Conservation (phyloP, 2,797 vertebrate species). For the Enoplosus armatus region DNA sequence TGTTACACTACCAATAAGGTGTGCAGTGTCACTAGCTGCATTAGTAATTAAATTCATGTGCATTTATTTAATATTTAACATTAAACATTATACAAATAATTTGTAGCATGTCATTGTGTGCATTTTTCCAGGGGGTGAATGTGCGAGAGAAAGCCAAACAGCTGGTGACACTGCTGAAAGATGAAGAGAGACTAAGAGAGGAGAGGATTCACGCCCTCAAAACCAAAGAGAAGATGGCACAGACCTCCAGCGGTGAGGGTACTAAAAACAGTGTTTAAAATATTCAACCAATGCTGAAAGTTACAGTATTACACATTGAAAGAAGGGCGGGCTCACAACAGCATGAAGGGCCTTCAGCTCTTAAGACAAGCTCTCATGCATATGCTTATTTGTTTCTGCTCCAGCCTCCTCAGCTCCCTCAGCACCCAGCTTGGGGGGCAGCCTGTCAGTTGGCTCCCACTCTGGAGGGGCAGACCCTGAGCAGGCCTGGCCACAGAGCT, state of each 20-base stretch:
- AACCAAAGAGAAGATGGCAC: conserved; percentile 97
- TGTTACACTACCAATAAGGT: not conserved
- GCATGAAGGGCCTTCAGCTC: not conserved
- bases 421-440: conserved; percentile 82
- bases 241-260: conserved; percentile 91
- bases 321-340: not conserved
- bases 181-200: conserved; percentile 92
- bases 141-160: conserved; percentile 96
- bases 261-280: conserved; percentile 16
- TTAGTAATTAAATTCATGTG: not conserved
- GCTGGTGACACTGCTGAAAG: conserved; percentile 92
- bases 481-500: conserved; percentile 95
- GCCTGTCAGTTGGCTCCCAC: conserved; percentile 77
- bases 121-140: conserved; percentile 87
- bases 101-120: not conserved
- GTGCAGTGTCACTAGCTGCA: not conserved
- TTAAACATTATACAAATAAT: not conserved
- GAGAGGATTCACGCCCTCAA: conserved; percentile 94
- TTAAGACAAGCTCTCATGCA: not conserved
- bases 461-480: conserved; percentile 87
- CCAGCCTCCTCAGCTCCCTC: conserved; percentile 88
- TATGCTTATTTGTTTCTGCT: conserved; percentile 43
- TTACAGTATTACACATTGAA: conserved; percentile 19
- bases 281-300: not conserved
- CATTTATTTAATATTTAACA: conserved; percentile 3